phyloP scores from a whole-genome alignment of 2,797 vertebrate species.

The Cirrhinus mrigala region DNA sequence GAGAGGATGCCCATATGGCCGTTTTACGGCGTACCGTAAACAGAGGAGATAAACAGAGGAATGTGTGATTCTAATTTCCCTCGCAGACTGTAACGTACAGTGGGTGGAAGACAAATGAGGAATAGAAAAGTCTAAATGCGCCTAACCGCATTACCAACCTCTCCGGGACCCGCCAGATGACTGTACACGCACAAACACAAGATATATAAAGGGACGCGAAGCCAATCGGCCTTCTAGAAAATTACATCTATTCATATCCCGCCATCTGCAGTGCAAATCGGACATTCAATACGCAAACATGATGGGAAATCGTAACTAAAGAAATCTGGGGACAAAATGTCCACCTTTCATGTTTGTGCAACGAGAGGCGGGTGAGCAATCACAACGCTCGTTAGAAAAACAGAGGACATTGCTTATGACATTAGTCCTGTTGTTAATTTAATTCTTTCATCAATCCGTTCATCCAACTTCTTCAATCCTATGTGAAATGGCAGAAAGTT shows the following conservation, averaged over 20 bases:
- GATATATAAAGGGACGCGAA: constrained; percentile 41
- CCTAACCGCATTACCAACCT: constrained; percentile 30
- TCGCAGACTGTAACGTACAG: constrained; percentile 33
- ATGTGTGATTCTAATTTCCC: constrained; percentile 51
- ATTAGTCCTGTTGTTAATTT: constrained; percentile 40
- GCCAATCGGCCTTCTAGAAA: constrained; percentile 45
- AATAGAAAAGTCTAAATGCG: constrained; percentile 31
- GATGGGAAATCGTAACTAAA: constrained; percentile 59
- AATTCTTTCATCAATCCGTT: constrained; percentile 4
- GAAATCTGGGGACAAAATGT: constrained; percentile 55
- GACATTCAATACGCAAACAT: constrained; percentile 36
- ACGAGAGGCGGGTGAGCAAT: constrained; percentile 43
- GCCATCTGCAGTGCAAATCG: constrained; percentile 60
- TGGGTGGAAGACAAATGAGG: constrained; percentile 35
- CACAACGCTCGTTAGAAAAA: constrained; percentile 39
- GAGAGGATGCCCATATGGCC: constrained; percentile 41
- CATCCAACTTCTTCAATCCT: constrained; percentile 34
- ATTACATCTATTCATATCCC: constrained; percentile 61
- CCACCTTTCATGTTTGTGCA: constrained; percentile 44
- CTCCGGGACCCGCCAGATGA: neutral
- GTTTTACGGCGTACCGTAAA: constrained; percentile 51
- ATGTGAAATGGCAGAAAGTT: constrained; percentile 1
- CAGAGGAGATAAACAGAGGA: constrained; percentile 43
- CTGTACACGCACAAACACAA: constrained; percentile 22
- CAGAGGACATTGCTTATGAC: constrained; percentile 50